These are phyloP conservation scores for Pelobates cultripes DNA, from an alignment of 2,797 vertebrate genomes.

Conservation along the genomic window DNA sequence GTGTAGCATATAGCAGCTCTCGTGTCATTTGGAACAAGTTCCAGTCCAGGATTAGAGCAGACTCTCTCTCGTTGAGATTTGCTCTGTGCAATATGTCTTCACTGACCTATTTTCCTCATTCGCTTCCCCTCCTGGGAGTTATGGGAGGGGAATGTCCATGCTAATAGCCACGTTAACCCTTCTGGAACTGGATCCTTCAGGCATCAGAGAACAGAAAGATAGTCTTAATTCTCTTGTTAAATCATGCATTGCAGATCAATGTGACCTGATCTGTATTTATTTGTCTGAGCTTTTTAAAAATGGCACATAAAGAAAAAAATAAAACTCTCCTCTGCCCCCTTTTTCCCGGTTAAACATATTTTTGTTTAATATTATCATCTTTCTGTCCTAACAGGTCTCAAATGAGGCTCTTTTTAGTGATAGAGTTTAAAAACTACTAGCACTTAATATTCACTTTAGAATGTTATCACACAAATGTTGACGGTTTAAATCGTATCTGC, in stretches of 20 bases:
- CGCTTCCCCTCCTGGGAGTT: constrained; percentile 33
- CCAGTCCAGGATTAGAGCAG: constrained; percentile 47
- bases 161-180: constrained; percentile 45
- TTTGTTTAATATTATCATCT: too few species aligned
- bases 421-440: too few species aligned
- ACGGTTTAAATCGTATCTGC: too few species aligned
- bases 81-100: constrained; percentile 49
- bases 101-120: constrained; percentile 53
- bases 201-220: not conserved
- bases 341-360: too few species aligned
- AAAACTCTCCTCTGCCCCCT: too few species aligned
- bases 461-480: too few species aligned
- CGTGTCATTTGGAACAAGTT: constrained; percentile 43
- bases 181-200: constrained; percentile 9
- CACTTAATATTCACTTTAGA: too few species aligned
- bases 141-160: constrained; percentile 40
- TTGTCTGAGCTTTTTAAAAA: too few species aligned
- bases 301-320: too few species aligned
- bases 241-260: too few species aligned
- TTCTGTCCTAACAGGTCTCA: too few species aligned
- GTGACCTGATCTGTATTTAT: not conserved
- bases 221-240: not conserved
- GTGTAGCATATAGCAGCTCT: constrained; percentile 22
- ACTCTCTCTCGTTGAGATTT: constrained; percentile 48
- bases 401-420: too few species aligned